Percentiles rank a stretch among this genome's conserved stretches.
These are phyloP conservation scores for Bugulina stolonifera DNA, from an alignment of 2,888 invertebrate genomes.

Conservation along the genomic window DNA sequence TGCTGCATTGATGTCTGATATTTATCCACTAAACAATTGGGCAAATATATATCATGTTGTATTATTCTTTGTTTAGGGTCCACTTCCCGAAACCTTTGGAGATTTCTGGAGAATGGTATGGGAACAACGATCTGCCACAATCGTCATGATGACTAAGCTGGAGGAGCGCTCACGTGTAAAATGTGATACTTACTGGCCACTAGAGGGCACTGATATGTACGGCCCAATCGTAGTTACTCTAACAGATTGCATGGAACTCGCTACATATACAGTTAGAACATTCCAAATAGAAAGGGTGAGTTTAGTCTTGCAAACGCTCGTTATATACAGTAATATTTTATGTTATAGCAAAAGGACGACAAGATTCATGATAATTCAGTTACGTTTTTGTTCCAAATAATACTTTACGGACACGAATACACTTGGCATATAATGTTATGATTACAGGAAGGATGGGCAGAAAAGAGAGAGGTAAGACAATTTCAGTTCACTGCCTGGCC, in stretches of 20 bases:
- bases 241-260: constrained; percentile 89
- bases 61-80: too few species aligned
- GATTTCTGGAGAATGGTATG: constrained; percentile 99
- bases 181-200: constrained; percentile 88
- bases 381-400: too few species aligned
- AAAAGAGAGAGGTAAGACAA: constrained; percentile 86
- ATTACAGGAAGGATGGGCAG: constrained; percentile 48
- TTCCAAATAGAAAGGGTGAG: constrained; percentile 58
- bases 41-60: too few species aligned
- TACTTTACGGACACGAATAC: too few species aligned
- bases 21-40: too few species aligned
- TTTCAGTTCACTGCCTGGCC: constrained; percentile 99
- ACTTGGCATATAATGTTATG: too few species aligned
- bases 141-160: constrained; percentile 99
- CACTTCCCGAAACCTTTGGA: constrained; percentile 89
- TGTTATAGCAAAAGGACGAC: too few species aligned
- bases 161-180: constrained; percentile 88
- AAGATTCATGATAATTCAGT: too few species aligned
- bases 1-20: too few species aligned
- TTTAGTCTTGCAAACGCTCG: too few species aligned
- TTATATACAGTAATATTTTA: too few species aligned
- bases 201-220: constrained; percentile 86
- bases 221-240: constrained; percentile 90
- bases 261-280: constrained; percentile 95
- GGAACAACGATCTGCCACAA: constrained; percentile 87